Evolutionary conservation across 2,888 invertebrate genomes (phyloP).

Genomic region (Laothoe populi): DNA sequence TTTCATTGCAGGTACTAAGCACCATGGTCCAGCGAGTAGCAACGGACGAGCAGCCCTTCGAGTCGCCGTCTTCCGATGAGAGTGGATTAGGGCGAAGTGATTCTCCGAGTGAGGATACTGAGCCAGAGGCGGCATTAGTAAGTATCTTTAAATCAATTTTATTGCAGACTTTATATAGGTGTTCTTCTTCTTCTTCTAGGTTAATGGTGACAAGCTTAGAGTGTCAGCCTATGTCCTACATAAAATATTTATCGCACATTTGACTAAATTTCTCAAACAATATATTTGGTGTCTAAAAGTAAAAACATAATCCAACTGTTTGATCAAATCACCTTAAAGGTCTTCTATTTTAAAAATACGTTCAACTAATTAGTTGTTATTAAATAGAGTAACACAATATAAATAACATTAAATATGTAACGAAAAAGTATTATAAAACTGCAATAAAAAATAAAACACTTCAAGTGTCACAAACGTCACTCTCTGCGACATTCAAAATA

Average conservation of each 20-base stretch:
- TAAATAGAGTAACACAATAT: too few species aligned
- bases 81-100: constrained; percentile 74
- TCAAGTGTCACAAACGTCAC: constrained; percentile 30
- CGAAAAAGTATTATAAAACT: background rate
- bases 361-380: too few species aligned
- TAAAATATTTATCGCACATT: too few species aligned
- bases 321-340: too few species aligned
- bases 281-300: too few species aligned
- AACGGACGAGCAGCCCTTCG: constrained; percentile 75
- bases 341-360: too few species aligned
- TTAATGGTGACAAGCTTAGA: too few species aligned
- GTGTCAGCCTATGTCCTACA: too few species aligned
- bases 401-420: background rate
- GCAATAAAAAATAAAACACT: constrained; percentile 28
- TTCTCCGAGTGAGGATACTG: constrained; percentile 70
- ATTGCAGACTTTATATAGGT: background rate
- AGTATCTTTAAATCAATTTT: constrained; percentile 38
- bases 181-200: too few species aligned
- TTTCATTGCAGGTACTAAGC: constrained; percentile 50
- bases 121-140: constrained; percentile 79
- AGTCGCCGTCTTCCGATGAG: constrained; percentile 78
- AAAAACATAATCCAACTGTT: too few species aligned
- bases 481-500: constrained; percentile 34
- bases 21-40: constrained; percentile 73
- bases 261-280: too few species aligned